A percentile compares a stretch with the other conserved stretches of the same genome.
Conservation (phyloP, 2,113 vertebrate genomes). For the Perca fluviatilis region DNA sequence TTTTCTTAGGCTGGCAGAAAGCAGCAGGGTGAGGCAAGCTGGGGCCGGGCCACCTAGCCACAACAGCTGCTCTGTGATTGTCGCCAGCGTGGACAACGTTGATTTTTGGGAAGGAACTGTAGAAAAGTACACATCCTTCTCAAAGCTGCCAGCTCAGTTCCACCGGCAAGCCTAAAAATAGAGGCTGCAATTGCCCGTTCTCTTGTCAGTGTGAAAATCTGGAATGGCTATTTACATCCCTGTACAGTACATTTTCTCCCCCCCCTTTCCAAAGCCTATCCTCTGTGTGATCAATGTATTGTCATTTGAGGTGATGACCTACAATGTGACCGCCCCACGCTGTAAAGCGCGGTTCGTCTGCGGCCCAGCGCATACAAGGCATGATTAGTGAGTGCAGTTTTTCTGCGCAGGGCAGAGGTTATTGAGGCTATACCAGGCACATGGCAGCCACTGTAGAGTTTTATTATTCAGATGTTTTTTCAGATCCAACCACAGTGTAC, state of each 20-base stretch:
- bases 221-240: constrained; percentile 66
- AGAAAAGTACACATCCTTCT: constrained; percentile 86
- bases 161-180: constrained; percentile 80
- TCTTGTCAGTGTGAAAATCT: constrained; percentile 79
- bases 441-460: constrained; percentile 47
- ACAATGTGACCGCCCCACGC: constrained; percentile 44
- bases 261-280: constrained; percentile 7
- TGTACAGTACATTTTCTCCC: constrained; percentile 17
- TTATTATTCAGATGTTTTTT: constrained; percentile 65
- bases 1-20: constrained; percentile 69
- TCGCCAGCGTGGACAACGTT: constrained; percentile 80
- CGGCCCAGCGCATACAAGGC: constrained; percentile 51
- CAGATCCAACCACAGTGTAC: constrained; percentile 25
- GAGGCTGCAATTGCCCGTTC: constrained; percentile 74
- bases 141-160: constrained; percentile 72
- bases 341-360: constrained; percentile 63
- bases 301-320: constrained; percentile 69
- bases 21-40: constrained; percentile 72
- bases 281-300: constrained; percentile 59
- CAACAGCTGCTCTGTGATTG: constrained; percentile 83
- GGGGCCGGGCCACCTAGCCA: constrained; percentile 75
- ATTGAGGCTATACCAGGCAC: constrained; percentile 58
- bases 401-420: constrained; percentile 62
- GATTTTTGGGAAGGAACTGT: constrained; percentile 88
- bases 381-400: constrained; percentile 65